Evolutionary conservation across 1,140 invertebrate genomes (phyloP).

Genomic region (Mactra quadrangularis): DNA sequence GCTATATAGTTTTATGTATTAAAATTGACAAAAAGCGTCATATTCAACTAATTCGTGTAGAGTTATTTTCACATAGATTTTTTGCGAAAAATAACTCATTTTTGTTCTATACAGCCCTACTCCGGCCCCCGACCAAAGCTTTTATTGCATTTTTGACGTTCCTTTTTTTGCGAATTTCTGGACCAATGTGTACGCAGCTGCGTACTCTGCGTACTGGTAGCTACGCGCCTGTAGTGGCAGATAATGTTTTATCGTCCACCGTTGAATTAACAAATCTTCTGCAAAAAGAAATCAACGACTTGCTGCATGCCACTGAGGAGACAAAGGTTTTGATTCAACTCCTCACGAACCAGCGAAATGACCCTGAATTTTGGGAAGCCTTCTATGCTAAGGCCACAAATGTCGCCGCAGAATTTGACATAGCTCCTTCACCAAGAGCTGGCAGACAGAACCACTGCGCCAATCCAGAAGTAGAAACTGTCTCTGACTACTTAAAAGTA

Average conservation of each 20-base stretch:
- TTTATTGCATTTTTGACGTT: no score
- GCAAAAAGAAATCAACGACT: conserved; percentile 28
- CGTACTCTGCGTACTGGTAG: no score
- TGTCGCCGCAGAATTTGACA: conserved; percentile 19
- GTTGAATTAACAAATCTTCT: conserved; percentile 22
- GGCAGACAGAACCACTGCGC: conserved; percentile 20
- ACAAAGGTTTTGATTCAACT: conserved; percentile 6
- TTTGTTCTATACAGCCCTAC: no score
- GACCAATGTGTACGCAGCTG: no score
- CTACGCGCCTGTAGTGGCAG: no score
- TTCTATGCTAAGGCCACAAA: conserved; percentile 27
- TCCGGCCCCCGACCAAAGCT: no score
- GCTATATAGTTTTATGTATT: no score
- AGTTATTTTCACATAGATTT: no score
- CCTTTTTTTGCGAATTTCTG: no score
- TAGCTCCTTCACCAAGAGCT: neutral
- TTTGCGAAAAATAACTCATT: no score
- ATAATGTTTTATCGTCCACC: conserved; percentile 3
- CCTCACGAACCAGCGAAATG: neutral
- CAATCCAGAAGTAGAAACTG: conserved; percentile 27
- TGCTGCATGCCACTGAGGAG: conserved; percentile 20
- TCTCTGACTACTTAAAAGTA: conserved; percentile 27
- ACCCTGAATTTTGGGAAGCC: conserved; percentile 9
- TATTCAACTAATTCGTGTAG: no score
- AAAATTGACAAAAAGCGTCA: no score